Percentiles rank a stretch among this genome's conserved stretches.
phyloP scores from a whole-genome alignment of 2,113 vertebrate genomes.

The Cyanoderma ruficeps region DNA sequence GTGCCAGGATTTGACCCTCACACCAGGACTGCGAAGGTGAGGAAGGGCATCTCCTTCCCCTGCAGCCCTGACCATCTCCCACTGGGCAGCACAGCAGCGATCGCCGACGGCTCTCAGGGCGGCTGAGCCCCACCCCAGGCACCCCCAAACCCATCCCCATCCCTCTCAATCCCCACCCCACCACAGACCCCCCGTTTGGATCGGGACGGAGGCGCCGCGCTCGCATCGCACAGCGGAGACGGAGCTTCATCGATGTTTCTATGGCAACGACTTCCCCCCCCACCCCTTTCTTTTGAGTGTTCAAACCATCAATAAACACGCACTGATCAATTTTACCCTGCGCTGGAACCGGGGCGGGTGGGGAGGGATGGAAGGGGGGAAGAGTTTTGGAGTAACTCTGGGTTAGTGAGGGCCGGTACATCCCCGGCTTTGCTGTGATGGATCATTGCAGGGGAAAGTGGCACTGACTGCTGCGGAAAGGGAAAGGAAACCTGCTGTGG shows the following conservation, averaged over 20 bases:
- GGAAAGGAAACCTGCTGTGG: not conserved
- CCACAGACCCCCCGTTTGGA: not conserved
- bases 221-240: not conserved
- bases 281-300: not conserved
- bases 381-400: constrained; percentile 22
- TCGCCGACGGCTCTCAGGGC: accelerated
- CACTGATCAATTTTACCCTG: constrained; percentile 68
- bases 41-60: not conserved
- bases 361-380: not conserved
- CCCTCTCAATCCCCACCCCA: not conserved
- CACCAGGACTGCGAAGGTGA: not conserved
- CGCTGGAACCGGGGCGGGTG: not conserved
- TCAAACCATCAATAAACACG: constrained; percentile 50
- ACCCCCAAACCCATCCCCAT: not conserved
- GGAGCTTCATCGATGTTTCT: constrained; percentile 67
- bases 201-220: not conserved
- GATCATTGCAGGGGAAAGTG: not conserved
- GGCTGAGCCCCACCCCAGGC: not conserved
- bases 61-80: not conserved
- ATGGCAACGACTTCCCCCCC: constrained; percentile 53
- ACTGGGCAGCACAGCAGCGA: not conserved
- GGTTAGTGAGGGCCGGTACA: not conserved
- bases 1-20: not conserved
- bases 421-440: not conserved
- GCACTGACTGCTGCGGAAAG: not conserved